These are phyloP conservation scores for Carduelis carduelis DNA, from an alignment of 2,797 vertebrate genomes.

Conservation along the genomic window DNA sequence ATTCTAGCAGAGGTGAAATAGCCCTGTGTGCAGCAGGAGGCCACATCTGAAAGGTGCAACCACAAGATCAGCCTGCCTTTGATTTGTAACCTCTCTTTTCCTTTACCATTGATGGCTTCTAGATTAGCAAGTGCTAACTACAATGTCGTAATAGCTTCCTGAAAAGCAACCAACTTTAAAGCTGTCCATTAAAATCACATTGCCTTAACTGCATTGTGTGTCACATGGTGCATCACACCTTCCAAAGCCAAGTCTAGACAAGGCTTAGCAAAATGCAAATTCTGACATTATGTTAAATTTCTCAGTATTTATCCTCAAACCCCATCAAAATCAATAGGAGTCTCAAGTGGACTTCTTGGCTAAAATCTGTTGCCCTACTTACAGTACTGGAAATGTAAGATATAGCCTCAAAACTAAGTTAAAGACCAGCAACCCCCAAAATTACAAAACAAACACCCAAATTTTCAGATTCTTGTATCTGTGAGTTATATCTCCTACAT, in stretches of 20 bases:
- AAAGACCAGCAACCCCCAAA: neutral
- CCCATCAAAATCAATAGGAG: neutral
- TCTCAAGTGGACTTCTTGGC: neutral
- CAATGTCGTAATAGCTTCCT: neutral
- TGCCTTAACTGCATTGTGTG: neutral
- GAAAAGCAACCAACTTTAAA: neutral
- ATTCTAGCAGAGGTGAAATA: neutral
- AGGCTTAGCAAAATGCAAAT: slow-evolving; percentile 2
- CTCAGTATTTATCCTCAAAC: neutral
- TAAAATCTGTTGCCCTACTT: neutral
- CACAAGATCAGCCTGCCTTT: neutral
- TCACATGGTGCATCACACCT: neutral
- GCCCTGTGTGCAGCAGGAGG: neutral
- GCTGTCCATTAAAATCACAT: neutral
- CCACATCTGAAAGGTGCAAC: neutral
- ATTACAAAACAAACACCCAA: neutral
- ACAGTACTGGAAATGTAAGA: neutral
- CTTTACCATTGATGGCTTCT: neutral
- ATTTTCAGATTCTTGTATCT: neutral
- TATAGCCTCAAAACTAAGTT: neutral
- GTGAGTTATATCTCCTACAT: neutral
- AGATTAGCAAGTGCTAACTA: neutral
- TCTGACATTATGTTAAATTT: neutral
- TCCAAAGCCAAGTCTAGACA: slow-evolving; percentile 20
- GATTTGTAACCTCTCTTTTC: neutral